Conservation (phyloP, 2,797 vertebrate species). For the Channallabes apus region DNA sequence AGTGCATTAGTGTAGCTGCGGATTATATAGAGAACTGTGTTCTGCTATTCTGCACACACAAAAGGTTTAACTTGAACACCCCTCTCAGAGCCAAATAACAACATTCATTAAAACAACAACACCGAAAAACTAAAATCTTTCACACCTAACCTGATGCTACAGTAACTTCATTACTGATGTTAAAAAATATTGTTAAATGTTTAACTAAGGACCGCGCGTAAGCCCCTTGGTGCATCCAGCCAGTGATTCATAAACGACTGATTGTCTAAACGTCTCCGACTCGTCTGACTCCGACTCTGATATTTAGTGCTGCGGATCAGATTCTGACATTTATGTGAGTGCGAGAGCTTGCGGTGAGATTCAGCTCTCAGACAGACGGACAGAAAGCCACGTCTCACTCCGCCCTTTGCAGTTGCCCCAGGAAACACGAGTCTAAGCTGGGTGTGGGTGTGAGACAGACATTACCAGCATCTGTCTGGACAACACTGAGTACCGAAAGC, state of each 20-base stretch:
- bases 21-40: no score
- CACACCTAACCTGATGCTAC: not conserved
- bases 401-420: conserved; percentile 7
- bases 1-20: no score
- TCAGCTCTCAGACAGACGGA: conserved; percentile 15
- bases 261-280: no score
- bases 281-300: not conserved
- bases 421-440: not conserved
- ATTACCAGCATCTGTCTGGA: not conserved
- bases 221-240: not conserved
- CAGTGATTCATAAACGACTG: not conserved
- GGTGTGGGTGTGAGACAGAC: not conserved
- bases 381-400: not conserved
- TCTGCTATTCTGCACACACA: no score
- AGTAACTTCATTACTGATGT: not conserved
- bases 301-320: conserved; percentile 40
- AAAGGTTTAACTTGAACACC: no score
- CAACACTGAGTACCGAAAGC: not conserved
- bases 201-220: no score
- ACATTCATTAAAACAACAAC: no score
- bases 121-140: not conserved
- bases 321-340: conserved; percentile 48
- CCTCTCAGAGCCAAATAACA: not conserved
- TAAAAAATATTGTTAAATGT: not conserved
- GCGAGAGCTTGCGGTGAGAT: conserved; percentile 38